Evolutionary conservation across 1,140 invertebrate genomes (phyloP), one percentile per base, ranked within the genome.

Genomic region (Conopomorpha cramerella): DNA sequence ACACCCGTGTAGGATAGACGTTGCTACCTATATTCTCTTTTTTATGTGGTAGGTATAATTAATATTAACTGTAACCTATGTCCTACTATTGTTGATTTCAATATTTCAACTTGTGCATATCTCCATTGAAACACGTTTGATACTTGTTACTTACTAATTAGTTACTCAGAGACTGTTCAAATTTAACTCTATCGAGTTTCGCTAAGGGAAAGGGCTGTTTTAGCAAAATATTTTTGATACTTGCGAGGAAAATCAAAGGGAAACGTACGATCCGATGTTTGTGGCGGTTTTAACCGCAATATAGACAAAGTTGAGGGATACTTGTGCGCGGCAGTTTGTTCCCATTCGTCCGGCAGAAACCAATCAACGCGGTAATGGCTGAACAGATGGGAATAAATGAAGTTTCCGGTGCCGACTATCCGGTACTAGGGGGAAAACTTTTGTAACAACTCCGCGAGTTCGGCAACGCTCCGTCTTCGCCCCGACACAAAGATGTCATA

Each of bases 201-300:
- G 66, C 65, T 74, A 74, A 71, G 53, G 70, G 66, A 74, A 74
- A 70, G 67, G 70, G 66, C 65, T 71, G 56, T 74, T 68, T 70
- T 64, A 66, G 70, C 70, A 68, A n/a, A 62, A 76, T 76, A 76
- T 76, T 76, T 76, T 76, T 76, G 70, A 76, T 72, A 76, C 70
- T 62, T 61, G n/a, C 70, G 67, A 63, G 61, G 54, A 62, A 52
- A 59, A 72, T 72, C 61, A 60, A 68, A 61, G 67, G 63, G 70
- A 68, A 74, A 74, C 63, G 57, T 62, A n/a, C n/a, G n/a, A n/a
- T n/a, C n/a, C n/a, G n/a, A 10, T 23, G 10, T 23, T 4, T 23
- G 19, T 23, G 4, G 19, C 10, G 19, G 4, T 23, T 10, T 23
- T 10, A 10, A 23, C 19, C 4, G 19, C n/a, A n/a, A n/a, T n/a